A percentile compares a stretch with the other conserved stretches of the same genome.
phyloP scores from a whole-genome alignment of 2,113 vertebrate genomes.

The Sciurus niger region DNA sequence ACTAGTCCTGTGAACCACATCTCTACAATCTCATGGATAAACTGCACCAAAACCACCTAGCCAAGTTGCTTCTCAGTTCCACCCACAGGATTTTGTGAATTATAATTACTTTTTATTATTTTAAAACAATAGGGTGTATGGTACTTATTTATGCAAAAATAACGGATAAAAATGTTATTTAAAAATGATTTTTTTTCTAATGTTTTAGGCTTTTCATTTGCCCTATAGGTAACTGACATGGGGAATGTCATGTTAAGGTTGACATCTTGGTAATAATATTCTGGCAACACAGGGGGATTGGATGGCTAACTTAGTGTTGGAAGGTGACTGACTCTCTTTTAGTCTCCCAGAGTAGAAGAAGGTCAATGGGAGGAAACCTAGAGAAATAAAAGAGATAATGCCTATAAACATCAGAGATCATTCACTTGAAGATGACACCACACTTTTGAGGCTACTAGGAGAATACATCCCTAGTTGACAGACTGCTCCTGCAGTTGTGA shows the following conservation, averaged over 20 bases:
- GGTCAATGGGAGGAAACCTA: no score
- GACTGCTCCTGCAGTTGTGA: no score
- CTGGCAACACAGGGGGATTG: constrained; percentile 39
- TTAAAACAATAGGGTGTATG: background rate
- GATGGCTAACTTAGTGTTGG: background rate
- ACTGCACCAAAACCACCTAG: no score
- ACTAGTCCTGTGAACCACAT: no score
- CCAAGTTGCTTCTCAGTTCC: background rate
- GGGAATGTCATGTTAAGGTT: background rate
- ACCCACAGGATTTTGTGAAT: background rate
- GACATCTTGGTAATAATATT: background rate
- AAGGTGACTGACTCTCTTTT: constrained; percentile 68
- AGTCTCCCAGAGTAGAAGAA: constrained; percentile 32
- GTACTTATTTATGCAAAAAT: background rate
- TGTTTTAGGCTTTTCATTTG: background rate
- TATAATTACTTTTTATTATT: background rate
- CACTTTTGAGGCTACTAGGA: no score
- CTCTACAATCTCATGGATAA: no score
- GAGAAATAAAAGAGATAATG: no score
- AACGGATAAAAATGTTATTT: background rate
- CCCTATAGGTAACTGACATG: background rate
- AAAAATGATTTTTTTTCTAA: background rate
- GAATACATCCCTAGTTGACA: no score
- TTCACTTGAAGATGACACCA: no score
- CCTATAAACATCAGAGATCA: no score